Percentiles rank a stretch among this genome's conserved stretches.
Evolutionary conservation across 2,888 invertebrate genomes (phyloP).

Genomic region (Yponomeuta plumbellus): DNA sequence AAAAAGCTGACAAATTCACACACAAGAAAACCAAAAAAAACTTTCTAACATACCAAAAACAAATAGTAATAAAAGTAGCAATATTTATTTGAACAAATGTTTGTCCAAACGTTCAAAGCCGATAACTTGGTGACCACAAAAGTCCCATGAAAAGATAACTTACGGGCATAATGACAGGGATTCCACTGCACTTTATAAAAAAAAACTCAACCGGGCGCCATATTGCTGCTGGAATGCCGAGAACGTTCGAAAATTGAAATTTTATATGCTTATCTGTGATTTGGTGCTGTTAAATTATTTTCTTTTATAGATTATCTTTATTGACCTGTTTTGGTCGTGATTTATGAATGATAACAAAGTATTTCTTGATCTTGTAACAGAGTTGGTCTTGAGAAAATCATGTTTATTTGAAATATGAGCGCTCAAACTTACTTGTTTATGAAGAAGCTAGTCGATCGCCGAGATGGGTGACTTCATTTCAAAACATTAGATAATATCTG

Average conservation of each 20-base stretch:
- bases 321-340: constrained; percentile 11
- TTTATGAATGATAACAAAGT: not conserved
- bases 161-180: constrained; percentile 59
- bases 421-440: not conserved
- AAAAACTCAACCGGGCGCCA: constrained; percentile 40
- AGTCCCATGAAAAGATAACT: constrained; percentile 57
- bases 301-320: constrained; percentile 17
- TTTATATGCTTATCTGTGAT: constrained; percentile 22
- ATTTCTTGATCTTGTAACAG: not conserved
- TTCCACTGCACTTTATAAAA: constrained; percentile 46
- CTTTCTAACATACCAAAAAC: too few species aligned
- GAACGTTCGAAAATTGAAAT: constrained; percentile 25
- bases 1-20: too few species aligned
- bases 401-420: not conserved
- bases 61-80: constrained; percentile 21
- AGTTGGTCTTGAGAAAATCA: not conserved
- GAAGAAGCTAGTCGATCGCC: not conserved
- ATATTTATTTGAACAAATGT: constrained; percentile 34
- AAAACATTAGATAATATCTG: too few species aligned
- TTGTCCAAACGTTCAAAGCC: constrained; percentile 34
- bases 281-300: constrained; percentile 19
- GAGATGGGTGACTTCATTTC: too few species aligned
- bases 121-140: constrained; percentile 42
- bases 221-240: constrained; percentile 51
- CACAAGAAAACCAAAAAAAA: not conserved